Evolutionary conservation across 2,797 vertebrate species (phyloP).

Genomic region (Schizothorax lantsangensis): DNA sequence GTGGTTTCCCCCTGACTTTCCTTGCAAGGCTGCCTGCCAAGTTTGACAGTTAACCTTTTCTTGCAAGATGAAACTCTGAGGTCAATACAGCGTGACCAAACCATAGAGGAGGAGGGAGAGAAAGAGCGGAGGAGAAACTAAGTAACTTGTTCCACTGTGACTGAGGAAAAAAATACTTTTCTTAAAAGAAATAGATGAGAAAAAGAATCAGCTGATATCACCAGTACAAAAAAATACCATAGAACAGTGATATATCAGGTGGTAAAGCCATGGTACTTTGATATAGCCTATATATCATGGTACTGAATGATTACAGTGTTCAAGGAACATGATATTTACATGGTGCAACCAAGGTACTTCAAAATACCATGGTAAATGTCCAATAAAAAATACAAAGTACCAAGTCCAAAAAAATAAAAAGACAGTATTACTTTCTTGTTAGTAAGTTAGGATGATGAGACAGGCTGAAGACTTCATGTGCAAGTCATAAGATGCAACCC

Average conservation of each 20-base stretch:
- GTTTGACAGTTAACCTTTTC: slow-evolving; percentile 59
- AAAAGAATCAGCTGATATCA: neutral
- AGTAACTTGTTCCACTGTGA: neutral
- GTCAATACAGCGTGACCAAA: slow-evolving; percentile 51
- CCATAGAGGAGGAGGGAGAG: slow-evolving; percentile 14
- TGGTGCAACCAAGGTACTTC: neutral
- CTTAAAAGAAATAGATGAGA: neutral
- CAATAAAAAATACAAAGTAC: neutral
- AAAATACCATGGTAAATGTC: neutral
- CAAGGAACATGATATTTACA: neutral
- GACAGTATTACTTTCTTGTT: neutral
- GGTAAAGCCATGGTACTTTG: neutral
- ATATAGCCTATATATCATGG: neutral
- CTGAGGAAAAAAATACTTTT: neutral
- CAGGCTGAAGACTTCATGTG: neutral
- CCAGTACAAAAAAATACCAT: neutral
- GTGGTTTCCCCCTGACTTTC: slow-evolving; percentile 64
- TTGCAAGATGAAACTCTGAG: slow-evolving; percentile 52
- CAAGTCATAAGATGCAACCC: neutral
- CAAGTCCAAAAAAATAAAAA: neutral
- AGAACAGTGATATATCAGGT: neutral
- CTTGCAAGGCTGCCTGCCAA: slow-evolving; percentile 51
- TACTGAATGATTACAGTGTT: neutral
- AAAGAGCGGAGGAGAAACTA: neutral
- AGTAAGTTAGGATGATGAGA: neutral